Percentiles rank a stretch among this genome's conserved stretches.
These are phyloP conservation scores for Agriopis aurantiaria DNA, from an alignment of 2,888 invertebrate species.

Conservation along the genomic window DNA sequence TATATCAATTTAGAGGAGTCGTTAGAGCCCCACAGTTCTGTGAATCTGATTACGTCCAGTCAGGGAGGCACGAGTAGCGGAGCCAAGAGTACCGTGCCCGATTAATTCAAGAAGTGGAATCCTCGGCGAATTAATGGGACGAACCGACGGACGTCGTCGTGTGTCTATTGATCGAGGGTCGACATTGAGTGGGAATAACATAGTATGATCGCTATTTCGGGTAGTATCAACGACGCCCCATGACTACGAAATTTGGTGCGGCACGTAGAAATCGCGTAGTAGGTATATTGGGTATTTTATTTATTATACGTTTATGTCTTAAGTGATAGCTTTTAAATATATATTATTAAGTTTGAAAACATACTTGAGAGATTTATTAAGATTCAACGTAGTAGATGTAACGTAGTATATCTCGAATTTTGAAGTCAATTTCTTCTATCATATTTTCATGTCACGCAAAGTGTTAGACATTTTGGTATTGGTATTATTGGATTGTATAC, in stretches of 20 bases:
- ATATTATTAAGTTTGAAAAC: not conserved
- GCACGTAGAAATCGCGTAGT: conserved; percentile 27
- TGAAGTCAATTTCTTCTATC: not conserved
- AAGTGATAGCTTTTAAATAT: not conserved
- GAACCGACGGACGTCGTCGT: conserved; percentile 60
- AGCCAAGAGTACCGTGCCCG: conserved; percentile 65
- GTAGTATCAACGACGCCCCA: conserved; percentile 27
- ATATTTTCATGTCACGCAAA: not conserved
- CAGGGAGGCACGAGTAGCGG: conserved; percentile 46
- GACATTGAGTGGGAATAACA: conserved; percentile 44
- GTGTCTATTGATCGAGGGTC: conserved; percentile 69
- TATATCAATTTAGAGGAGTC: not conserved
- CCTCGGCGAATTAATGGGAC: conserved; percentile 73
- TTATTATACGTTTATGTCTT: not conserved
- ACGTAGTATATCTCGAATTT: no score
- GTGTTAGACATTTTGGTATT: not conserved
- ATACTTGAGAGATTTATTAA: not conserved
- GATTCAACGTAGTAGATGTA: not conserved
- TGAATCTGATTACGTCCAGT: conserved; percentile 12
- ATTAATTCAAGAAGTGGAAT: conserved; percentile 80
- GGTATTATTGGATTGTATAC: not conserved
- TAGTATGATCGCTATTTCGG: conserved; percentile 35
- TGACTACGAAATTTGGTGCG: conserved; percentile 25
- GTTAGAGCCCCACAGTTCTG: conserved; percentile 5
- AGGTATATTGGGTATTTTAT: conserved; percentile 16